phyloP scores from a whole-genome alignment of 2,113 vertebrate genomes.

The Elachura formosa region DNA sequence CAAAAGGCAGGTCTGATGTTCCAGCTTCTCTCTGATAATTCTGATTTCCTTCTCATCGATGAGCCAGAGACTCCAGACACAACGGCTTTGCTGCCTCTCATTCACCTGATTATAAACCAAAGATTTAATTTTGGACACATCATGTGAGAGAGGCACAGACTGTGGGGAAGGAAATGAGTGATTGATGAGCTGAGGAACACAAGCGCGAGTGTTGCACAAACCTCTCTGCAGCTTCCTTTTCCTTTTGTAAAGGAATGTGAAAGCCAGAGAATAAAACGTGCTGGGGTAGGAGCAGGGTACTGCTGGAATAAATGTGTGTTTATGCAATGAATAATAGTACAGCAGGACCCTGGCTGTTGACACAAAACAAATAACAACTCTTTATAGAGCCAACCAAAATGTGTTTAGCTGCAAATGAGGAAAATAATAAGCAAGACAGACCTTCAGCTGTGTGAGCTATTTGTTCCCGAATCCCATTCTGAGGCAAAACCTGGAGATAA shows the following conservation, averaged over 20 bases:
- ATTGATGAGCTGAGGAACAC: not conserved
- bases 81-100: not conserved
- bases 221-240: not conserved
- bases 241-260: not conserved
- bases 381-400: not conserved
- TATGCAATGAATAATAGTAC: not conserved
- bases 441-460: not conserved
- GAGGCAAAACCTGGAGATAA: not conserved
- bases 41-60: not conserved
- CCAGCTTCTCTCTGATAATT: not conserved
- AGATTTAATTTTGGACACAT: not conserved
- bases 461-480: not conserved
- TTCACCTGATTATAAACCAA: not conserved
- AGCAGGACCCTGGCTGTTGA: not conserved
- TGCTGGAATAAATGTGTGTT: not conserved
- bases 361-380: not conserved
- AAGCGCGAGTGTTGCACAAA: not conserved
- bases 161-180: not conserved
- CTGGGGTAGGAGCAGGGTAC: not conserved
- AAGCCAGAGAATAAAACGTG: not conserved
- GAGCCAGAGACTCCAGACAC: not conserved
- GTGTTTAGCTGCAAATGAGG: not conserved
- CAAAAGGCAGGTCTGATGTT: not conserved
- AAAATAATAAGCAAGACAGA: constrained; percentile 31
- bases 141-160: not conserved